Evolutionary conservation across 2,113 vertebrate species (phyloP), one percentile per base, ranked within the genome.

Genomic region (Pionites leucogaster): DNA sequence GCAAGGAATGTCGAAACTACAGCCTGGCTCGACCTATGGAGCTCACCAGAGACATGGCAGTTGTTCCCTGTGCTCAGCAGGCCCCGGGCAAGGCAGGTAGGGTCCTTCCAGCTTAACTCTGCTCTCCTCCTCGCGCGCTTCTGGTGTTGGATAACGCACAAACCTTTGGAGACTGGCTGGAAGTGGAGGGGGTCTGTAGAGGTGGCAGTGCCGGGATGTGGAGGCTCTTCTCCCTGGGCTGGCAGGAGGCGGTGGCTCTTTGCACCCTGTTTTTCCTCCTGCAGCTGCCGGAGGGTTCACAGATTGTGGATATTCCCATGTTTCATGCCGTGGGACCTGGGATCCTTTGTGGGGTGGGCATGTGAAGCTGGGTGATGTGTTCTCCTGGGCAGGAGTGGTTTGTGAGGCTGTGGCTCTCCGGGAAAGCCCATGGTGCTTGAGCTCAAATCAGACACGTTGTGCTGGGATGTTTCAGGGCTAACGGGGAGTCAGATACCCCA

Each of bases 1-100:
- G 94, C 86, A n/a, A 93, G 91, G 94, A 95, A 96, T 96, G 96
- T 94, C 7, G 91, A 95, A 95, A 86, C 81, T 82, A n/a, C 95
- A 91, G 96, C 89, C 93, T 82, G 89, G 86, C 94, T 90, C 92
- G 78, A 86, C 84, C 89, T 82, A 8, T 64, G 95, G 39, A 67
- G 90, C 1, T 71, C 76, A 25, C 50, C 10, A 81, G 92, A 86
- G 65, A 13, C 84, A 23, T 6, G 63, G 84, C 81, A 49, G 81
- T 29, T 27, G 71, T 29, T 91, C 81, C 86, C 81, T 6, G 62
- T 16, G 63, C 52, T 69, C 77, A 11, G 70, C 71, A 57, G 75
- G 25, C 44, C 88, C 86, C 3, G 39, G 50, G 57, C 88, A 35
- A 82, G 92, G 81, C 96, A 96, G 96, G 96, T 95, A 95, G 89